Evolutionary conservation across 2,797 vertebrate species (phyloP), one percentile per base, ranked within the genome.

Genomic region (Bradypus variegatus): DNA sequence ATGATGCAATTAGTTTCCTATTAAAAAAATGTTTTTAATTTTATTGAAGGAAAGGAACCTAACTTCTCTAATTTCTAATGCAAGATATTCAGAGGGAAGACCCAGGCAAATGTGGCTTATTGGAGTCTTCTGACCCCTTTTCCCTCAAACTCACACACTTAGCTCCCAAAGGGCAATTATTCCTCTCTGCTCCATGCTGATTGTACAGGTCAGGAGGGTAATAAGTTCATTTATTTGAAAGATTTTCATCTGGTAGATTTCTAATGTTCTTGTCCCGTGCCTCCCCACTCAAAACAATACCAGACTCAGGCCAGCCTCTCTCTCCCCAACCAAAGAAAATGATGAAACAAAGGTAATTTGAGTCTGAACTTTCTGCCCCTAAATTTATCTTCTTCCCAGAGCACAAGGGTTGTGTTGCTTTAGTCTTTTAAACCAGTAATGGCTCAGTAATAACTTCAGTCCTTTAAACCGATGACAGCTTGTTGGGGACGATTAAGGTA

Each of bases 181-280:
- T 90, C n/a, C 53, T 90, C 60, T 33, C 67, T 78, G 78, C 90
- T 86, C 75, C 19, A 1, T 25, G 88, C 73, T 84, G 88, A 90
- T 62, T 84, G 48, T 50, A 19, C n/a, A 84, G 90, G 91, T 91
- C 83, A 73, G 62, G 80, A 87, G 78, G 93, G 93, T 80, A 87
- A 88, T 78, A 65, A 90, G 48, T 14, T 88, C 58, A 23, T 91
- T 92, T 85, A 78, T 62, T 67, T 94, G 93, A 93, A 93, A 50
- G 65, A 91, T 94, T 94, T 93, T 85, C 77, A 89, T 89, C 85
- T 67, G 48, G 36, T 38, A 4, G 86, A 67, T 81, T 89, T 76
- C 95, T 89, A 85, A 86, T 84, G 87, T 92, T 77, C 69, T 91
- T 91, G 86, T 76, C 84, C 31, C 21, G 70, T 41, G 94, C 76